Evolutionary conservation across 2,113 vertebrate genomes (phyloP).

Genomic region (Rhinogobius similis): DNA sequence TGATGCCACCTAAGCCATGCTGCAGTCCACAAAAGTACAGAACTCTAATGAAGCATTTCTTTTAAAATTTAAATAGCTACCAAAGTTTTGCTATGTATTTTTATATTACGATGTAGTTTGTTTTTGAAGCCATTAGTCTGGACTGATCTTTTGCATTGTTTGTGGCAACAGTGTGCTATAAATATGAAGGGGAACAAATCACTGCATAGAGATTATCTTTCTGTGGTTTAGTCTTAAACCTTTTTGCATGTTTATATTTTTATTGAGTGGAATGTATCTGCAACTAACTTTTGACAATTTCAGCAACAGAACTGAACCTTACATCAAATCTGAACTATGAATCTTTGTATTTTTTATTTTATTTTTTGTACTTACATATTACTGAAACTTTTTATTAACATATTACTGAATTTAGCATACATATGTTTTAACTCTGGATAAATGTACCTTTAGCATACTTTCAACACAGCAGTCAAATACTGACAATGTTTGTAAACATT

Average conservation of each 20-base stretch:
- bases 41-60: slow-evolving; percentile 5
- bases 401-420: background rate
- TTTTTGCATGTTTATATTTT: background rate
- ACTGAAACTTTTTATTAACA: background rate
- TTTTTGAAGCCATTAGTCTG: background rate
- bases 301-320: background rate
- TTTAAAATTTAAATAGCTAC: background rate
- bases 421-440: no score
- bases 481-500: background rate
- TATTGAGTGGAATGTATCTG: slow-evolving; percentile 9
- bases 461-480: background rate
- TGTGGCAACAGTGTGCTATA: background rate
- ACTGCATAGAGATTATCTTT: slow-evolving; percentile 11
- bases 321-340: background rate
- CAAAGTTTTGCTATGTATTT: background rate
- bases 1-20: slow-evolving; percentile 9
- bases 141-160: background rate
- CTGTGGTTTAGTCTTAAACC: background rate
- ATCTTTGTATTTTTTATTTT: slow-evolving; percentile 22
- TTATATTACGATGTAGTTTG: background rate
- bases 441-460: background rate
- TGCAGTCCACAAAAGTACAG: background rate
- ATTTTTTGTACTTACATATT: slow-evolving; percentile 7
- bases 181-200: background rate
- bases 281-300: background rate